phyloP scores from a whole-genome alignment of 2,113 vertebrate species.

The Dipodomys merriami region DNA sequence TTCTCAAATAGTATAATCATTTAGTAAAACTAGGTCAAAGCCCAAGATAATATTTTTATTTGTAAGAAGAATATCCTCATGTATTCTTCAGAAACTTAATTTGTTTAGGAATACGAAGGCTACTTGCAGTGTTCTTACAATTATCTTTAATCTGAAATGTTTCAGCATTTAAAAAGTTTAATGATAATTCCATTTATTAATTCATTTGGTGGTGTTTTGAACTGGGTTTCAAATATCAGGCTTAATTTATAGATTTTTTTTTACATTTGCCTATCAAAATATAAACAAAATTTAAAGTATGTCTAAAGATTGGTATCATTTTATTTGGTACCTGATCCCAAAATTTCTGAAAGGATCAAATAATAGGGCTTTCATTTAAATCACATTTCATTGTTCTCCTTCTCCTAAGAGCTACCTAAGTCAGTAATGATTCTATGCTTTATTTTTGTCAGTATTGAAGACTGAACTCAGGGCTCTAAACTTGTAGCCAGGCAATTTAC shows the following conservation, averaged over 20 bases:
- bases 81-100: too few species aligned
- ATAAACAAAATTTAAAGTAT: background rate
- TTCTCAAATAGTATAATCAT: too few species aligned
- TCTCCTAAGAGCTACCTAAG: background rate
- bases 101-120: background rate
- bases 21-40: too few species aligned
- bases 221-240: background rate
- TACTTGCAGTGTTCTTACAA: background rate
- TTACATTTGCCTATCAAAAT: background rate
- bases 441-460: too few species aligned
- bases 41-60: too few species aligned
- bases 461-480: too few species aligned
- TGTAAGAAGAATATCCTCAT: too few species aligned
- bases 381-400: background rate
- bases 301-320: background rate
- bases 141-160: background rate
- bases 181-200: background rate
- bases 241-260: background rate
- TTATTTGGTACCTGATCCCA: background rate
- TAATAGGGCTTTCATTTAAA: background rate
- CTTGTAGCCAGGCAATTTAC: too few species aligned
- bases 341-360: background rate
- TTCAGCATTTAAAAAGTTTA: background rate
- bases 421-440: background rate
- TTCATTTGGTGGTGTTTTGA: too few species aligned